phyloP scores from a whole-genome alignment of 1,140 invertebrate species.

The Heliconius hewitsoni region DNA sequence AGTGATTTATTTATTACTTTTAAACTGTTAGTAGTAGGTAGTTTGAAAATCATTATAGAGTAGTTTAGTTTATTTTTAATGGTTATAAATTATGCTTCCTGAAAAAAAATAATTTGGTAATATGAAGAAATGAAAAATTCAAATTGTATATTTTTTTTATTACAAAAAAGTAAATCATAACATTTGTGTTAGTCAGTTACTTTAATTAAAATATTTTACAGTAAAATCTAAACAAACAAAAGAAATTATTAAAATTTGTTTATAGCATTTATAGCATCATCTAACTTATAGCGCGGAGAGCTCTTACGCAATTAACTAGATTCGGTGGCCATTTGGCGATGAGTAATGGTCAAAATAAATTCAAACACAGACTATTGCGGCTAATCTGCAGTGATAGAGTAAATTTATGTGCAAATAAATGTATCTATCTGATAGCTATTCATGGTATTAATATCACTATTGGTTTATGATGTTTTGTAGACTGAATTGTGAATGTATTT shows the following conservation, averaged over 20 bases:
- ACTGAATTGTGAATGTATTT: not conserved
- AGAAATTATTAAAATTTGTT: not conserved
- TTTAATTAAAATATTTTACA: not conserved
- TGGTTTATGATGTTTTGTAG: not conserved
- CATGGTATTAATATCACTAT: not conserved
- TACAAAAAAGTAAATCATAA: no score
- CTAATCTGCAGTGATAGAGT: constrained; percentile 23
- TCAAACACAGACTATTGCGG: constrained; percentile 23
- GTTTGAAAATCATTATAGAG: no score
- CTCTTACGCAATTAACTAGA: constrained; percentile 23
- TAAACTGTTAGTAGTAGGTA: no score
- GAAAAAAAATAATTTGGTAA: no score
- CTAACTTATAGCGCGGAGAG: constrained; percentile 3
- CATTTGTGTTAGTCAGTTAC: no score
- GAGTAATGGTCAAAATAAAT: constrained; percentile 28
- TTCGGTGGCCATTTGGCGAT: constrained; percentile 19
- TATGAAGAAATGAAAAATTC: no score
- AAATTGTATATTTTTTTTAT: no score
- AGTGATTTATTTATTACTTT: no score
- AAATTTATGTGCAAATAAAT: constrained; percentile 26
- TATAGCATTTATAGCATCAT: not conserved
- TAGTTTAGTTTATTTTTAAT: no score
- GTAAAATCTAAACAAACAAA: not conserved
- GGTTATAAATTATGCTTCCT: no score
- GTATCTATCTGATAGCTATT: constrained; percentile 17